phyloP scores from a whole-genome alignment of 1,140 invertebrate genomes.

The Drosophila tsacasi region DNA sequence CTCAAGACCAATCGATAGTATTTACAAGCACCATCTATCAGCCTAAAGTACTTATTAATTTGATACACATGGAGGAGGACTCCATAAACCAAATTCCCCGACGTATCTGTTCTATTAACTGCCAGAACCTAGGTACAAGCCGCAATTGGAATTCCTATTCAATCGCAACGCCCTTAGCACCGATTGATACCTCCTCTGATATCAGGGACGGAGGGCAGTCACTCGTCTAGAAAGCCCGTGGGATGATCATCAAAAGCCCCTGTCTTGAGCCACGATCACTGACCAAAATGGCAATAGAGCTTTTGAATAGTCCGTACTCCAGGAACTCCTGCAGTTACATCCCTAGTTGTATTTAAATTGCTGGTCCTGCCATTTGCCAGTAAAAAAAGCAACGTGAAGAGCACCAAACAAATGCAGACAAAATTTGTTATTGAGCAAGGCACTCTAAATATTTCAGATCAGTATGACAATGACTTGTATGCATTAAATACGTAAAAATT shows the following conservation, averaged over 20 bases:
- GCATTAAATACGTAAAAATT: neutral
- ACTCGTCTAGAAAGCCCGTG: slow-evolving; percentile 94
- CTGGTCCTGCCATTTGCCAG: neutral
- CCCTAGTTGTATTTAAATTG: neutral
- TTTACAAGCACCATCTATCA: slow-evolving; percentile 51
- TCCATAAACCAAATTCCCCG: slow-evolving; percentile 87
- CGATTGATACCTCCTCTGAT: slow-evolving; percentile 87
- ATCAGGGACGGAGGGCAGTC: slow-evolving; percentile 92
- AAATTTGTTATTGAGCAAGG: neutral
- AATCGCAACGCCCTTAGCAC: slow-evolving; percentile 88
- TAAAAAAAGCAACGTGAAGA: slow-evolving; percentile 14
- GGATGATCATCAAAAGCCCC: slow-evolving; percentile 88
- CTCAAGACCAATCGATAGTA: slow-evolving; percentile 24
- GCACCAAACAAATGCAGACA: neutral
- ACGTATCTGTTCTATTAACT: slow-evolving; percentile 88
- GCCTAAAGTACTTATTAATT: slow-evolving; percentile 80
- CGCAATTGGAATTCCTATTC: slow-evolving; percentile 92
- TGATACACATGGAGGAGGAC: slow-evolving; percentile 70
- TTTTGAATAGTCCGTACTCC: slow-evolving; percentile 87
- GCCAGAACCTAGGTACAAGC: slow-evolving; percentile 89
- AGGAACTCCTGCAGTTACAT: slow-evolving; percentile 86
- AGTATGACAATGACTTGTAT: neutral
- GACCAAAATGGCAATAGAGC: slow-evolving; percentile 91
- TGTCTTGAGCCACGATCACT: slow-evolving; percentile 97
- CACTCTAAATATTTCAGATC: neutral